Evolutionary conservation across 2,797 vertebrate genomes (phyloP), one percentile per base, ranked within the genome.

Genomic region (Amphiprion clarkii): DNA sequence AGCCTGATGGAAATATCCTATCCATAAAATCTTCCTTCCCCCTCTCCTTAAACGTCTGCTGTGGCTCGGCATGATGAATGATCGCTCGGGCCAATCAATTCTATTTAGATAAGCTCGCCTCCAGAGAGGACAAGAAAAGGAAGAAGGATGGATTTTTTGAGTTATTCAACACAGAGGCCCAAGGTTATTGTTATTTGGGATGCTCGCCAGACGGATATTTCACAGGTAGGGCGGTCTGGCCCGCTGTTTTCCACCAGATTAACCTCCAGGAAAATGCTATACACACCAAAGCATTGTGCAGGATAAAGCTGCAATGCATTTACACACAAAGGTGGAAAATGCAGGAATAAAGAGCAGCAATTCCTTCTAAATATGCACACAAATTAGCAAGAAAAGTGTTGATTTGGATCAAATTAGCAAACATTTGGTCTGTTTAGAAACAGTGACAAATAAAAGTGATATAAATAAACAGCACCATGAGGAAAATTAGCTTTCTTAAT

Each of bases 41-140:
- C 76, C 29, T 60, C 73, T 68, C 78, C 74, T 74, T 80, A 74
- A 78, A 84, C 14, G 75, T 79, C 80, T 33, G 75, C 74, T 68
- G 62, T 1, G 63, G 49, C 86, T 49, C 59, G 6, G 40, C 57
- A 40, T 89, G 90, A 92, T 88, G 83, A 90, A 90, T 64, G 87
- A 87, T 79, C 56, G 61, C 74, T 71, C 3, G 1, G 48, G 57
- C 72, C 82, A 81, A 91, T 92, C 91, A 87, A 91, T 91, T 86
- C 87, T 88, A 75, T 89, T 90, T 88, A 90, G 88, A 90, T 89
- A 88, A 88, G 84, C 86, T 82, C 19, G 40, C 82, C 83, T 86
- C 83, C 76, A 46, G 85, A 78, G 86, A 83, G 71, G 83, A 82
- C 60, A 59, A 67, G 33, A 52, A 31, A 21, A 67, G 65, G 49